Base-by-base conservation (phyloP, 2,797 vertebrate species). In the Syngnathus rostellatus region DNA sequence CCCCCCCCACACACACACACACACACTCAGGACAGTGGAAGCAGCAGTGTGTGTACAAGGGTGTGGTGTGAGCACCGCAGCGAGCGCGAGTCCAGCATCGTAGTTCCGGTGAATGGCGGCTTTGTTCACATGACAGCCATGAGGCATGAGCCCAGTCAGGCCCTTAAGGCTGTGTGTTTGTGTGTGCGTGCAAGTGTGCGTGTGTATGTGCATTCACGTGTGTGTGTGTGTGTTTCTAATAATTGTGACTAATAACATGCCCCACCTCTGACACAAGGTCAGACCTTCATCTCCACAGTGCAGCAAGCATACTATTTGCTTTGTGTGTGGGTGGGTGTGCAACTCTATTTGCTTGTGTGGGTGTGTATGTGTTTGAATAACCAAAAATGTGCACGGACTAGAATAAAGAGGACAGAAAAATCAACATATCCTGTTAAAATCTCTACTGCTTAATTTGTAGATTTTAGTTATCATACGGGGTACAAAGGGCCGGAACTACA, bases 41-140 rank as follows among this genome's bases (percentile, higher is more conserved):
- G 71, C 77, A 41, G 72, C 60, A 61, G 60, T 79, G 81, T 78
- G 76, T 78, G 76, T 71, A 41, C 65, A 51, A 79, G 86, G 84
- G 85, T 83, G 88, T 84, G 86, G 87, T 83, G 83, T 87, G 85
- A 82, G 84, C 77, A 84, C 85, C 81, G 87, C 83, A 66, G 82
- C 85, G 85, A 87, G 85, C 78, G 67, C 80, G 31, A 0, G 14
- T 58, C 55, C 77, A 74, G 80, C 84, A 88, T 88, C 86, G 83
- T 71, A 86, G 88, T 86, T 88, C 86, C 83, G 84, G 89, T 91
- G 88, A 92, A 92, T 90, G 84, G 86, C 80, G 83, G 87, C 89
- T 91, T 91, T 92, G 91, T 92, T 89, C 84, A 83, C 83, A 89
- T 89, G 89, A 90, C 90, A 89, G 81, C 83, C 77, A 70, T 90